Evolutionary conservation across 30 jellyfish, hydroid and myxozoan species (phyloP).

Genomic region (Aurelia sp.): DNA sequence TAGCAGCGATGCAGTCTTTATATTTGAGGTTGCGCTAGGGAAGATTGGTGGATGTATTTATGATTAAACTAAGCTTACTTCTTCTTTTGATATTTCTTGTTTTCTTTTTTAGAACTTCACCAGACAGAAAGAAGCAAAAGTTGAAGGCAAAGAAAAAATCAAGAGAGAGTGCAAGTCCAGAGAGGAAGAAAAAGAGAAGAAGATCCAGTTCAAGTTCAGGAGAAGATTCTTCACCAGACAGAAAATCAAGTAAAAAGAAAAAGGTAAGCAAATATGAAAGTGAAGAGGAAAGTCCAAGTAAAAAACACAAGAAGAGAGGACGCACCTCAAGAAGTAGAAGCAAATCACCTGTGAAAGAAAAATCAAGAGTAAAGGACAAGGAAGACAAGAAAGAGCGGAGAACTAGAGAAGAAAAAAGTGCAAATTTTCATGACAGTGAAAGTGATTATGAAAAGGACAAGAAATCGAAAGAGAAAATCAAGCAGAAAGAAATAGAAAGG

Average conservation of each 20-base stretch:
- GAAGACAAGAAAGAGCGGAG: constrained; percentile 23
- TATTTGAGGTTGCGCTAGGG: no score
- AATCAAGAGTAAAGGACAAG: constrained; percentile 27
- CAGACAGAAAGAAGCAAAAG: constrained; percentile 60
- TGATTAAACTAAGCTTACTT: no score
- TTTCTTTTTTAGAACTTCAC: constrained; percentile 5
- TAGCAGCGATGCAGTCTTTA: no score
- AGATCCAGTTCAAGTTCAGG: constrained; percentile 54
- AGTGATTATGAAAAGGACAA: constrained; percentile 46
- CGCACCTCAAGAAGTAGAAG: constrained; percentile 46
- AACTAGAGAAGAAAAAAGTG: constrained; percentile 1
- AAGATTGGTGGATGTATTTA: no score
- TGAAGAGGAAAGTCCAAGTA: constrained; percentile 49
- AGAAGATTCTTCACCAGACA: constrained; percentile 40
- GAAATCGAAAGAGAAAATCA: constrained; percentile 14
- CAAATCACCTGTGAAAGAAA: constrained; percentile 64
- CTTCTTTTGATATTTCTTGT: no score
- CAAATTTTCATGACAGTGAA: constrained; percentile 26
- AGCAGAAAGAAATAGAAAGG: constrained; percentile 17
- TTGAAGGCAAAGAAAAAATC: constrained; percentile 57
- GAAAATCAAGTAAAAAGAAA: constrained; percentile 50
- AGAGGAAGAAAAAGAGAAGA: constrained; percentile 59
- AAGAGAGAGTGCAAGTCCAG: constrained; percentile 64
- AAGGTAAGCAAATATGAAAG: constrained; percentile 61
- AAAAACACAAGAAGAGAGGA: constrained; percentile 37